These are phyloP conservation scores for Zosterops borbonicus DNA, from an alignment of 2,113 vertebrate genomes.

Conservation along the genomic window DNA sequence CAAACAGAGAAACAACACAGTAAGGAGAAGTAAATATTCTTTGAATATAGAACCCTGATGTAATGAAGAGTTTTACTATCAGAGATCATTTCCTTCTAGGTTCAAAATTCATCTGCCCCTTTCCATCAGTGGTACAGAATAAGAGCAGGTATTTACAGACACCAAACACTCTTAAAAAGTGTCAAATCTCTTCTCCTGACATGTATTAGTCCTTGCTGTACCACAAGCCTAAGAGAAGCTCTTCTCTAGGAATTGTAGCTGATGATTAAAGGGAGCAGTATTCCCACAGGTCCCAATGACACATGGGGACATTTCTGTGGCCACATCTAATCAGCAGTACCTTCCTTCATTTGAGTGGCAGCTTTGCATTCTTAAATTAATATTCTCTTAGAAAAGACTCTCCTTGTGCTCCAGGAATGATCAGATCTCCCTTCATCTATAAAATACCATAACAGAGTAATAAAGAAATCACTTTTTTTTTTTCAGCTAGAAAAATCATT, in stretches of 20 bases:
- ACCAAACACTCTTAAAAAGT: not conserved
- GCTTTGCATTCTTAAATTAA: not conserved
- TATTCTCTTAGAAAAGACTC: not conserved
- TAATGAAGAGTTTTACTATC: not conserved
- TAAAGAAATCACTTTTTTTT: not conserved
- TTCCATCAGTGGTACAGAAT: not conserved
- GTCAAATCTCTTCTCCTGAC: not conserved
- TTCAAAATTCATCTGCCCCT: not conserved
- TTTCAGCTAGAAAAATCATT: not conserved
- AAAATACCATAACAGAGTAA: not conserved
- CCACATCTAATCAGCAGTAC: not conserved
- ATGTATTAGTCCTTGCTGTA: rapidly evolving
- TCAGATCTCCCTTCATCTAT: not conserved
- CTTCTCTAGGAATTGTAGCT: not conserved
- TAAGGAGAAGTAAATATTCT: not conserved
- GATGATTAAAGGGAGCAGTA: not conserved
- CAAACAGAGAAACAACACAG: not conserved
- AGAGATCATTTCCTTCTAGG: not conserved
- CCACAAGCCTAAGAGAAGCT: not conserved
- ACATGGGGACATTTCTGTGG: not conserved
- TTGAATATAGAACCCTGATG: not conserved
- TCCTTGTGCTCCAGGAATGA: not conserved
- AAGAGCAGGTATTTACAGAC: not conserved
- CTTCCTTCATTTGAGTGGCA: not conserved
- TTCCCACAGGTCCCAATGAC: not conserved